These are phyloP conservation scores for Drosophila melanosoma DNA, from an alignment of 2,888 invertebrate genomes.

Conservation along the genomic window DNA sequence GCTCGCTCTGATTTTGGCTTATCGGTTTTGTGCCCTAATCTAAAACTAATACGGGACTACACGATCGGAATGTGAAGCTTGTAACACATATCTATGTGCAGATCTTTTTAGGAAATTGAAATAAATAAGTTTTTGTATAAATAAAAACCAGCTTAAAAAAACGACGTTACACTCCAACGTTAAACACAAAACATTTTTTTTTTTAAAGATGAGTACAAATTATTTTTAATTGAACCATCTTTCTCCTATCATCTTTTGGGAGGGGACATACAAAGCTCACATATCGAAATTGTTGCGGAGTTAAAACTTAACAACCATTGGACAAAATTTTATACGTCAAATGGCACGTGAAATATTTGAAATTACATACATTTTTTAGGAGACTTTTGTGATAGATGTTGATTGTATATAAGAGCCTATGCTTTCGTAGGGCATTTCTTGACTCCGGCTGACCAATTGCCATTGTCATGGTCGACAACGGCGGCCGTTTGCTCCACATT, in stretches of 20 bases:
- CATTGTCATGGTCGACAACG: slow-evolving; percentile 25
- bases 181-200: neutral
- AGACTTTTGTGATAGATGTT: neutral
- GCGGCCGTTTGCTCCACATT: slow-evolving; percentile 47
- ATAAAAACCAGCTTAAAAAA: neutral
- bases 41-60: slow-evolving; percentile 24
- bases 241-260: neutral
- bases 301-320: neutral
- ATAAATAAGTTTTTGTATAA: neutral
- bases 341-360: slow-evolving; percentile 8
- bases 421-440: slow-evolving; percentile 40
- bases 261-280: neutral
- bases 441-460: slow-evolving; percentile 26
- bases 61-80: slow-evolving; percentile 2
- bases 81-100: neutral
- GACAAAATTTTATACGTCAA: slow-evolving; percentile 2
- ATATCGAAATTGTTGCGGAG: neutral
- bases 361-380: neutral
- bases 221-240: neutral
- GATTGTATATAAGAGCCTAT: neutral
- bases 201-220: neutral
- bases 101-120: neutral
- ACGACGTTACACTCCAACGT: neutral
- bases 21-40: slow-evolving; percentile 41
- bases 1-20: slow-evolving; percentile 66